Conservation (phyloP, 2,113 vertebrate species). For the Dipodomys stephensi region DNA sequence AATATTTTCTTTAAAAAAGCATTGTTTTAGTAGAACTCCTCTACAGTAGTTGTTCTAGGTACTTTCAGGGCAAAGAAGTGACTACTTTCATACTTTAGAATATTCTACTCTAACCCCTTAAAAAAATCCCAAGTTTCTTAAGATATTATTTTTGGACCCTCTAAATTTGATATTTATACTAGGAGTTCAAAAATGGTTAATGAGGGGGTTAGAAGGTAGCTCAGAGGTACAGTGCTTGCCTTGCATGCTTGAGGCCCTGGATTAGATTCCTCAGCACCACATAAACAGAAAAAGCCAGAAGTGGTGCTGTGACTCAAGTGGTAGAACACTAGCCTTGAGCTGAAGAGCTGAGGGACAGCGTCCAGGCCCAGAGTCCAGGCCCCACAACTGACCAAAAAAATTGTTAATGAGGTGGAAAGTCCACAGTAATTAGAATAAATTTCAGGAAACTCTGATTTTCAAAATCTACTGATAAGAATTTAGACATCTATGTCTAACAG, state of each 20-base stretch:
- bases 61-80: conserved; percentile 19
- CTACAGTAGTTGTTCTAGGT: neutral
- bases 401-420: conserved; percentile 3
- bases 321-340: too few species aligned
- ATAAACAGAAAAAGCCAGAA: too few species aligned
- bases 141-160: neutral
- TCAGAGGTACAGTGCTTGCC: too few species aligned
- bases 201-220: neutral
- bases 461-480: neutral
- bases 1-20: neutral
- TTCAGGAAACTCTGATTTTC: conserved; percentile 18
- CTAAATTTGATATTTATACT: conserved; percentile 4
- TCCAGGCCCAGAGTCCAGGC: too few species aligned
- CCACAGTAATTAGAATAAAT: neutral
- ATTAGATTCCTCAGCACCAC: too few species aligned
- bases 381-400: neutral
- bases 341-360: too few species aligned
- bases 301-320: too few species aligned
- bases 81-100: neutral
- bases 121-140: conserved; percentile 12
- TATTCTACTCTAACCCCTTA: conserved; percentile 13
- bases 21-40: conserved; percentile 16
- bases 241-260: too few species aligned
- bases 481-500: neutral
- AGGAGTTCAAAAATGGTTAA: neutral